phyloP scores from a whole-genome alignment of 2,797 vertebrate species.

The Staurois parvus region DNA sequence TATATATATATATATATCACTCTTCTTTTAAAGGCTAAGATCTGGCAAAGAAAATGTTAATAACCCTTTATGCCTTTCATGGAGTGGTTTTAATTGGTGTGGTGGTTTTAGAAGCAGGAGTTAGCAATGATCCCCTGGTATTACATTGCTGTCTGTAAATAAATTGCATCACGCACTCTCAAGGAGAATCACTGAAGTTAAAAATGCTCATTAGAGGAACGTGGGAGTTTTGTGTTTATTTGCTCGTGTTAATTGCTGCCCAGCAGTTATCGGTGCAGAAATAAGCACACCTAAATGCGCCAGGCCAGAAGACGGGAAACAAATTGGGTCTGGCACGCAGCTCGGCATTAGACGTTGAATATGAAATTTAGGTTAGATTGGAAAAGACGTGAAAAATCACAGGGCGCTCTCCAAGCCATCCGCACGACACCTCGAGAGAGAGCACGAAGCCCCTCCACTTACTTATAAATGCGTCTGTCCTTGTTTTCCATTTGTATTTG shows the following conservation, averaged over 20 bases:
- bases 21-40: not conserved
- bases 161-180: slow-evolving; percentile 37
- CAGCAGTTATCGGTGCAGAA: slow-evolving; percentile 51
- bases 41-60: slow-evolving; percentile 6
- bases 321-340: slow-evolving; percentile 32
- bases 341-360: slow-evolving; percentile 19
- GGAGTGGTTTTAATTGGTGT: slow-evolving; percentile 29
- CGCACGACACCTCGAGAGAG: slow-evolving; percentile 19
- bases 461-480: slow-evolving; percentile 60
- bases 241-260: slow-evolving; percentile 58
- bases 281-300: slow-evolving; percentile 20
- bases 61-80: slow-evolving; percentile 5
- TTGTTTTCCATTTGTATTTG: slow-evolving; percentile 63
- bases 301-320: slow-evolving; percentile 29
- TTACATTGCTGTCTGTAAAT: slow-evolving; percentile 47
- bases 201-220: slow-evolving; percentile 47
- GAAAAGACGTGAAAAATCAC: slow-evolving; percentile 48
- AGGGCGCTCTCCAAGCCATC: slow-evolving; percentile 18
- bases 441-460: slow-evolving; percentile 41
- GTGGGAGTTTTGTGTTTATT: slow-evolving; percentile 57
- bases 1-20: not conserved
- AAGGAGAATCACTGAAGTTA: slow-evolving; percentile 39
- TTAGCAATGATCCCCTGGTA: slow-evolving; percentile 29
- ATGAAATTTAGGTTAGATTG: slow-evolving; percentile 54
- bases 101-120: not conserved